Evolutionary conservation across 2,113 vertebrate genomes (phyloP).

Genomic region (Cryptoleucopteryx plumbea): DNA sequence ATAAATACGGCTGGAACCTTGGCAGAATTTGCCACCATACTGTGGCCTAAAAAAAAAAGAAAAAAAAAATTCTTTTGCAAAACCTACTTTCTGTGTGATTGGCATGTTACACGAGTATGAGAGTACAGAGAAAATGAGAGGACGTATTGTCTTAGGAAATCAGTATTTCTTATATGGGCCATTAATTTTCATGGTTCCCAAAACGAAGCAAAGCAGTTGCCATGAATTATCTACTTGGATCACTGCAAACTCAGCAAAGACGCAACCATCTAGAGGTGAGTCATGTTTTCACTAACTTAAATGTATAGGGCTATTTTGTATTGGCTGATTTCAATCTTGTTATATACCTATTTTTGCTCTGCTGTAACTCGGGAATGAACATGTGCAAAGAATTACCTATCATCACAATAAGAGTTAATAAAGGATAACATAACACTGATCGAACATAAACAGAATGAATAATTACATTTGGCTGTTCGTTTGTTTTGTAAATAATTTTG

Average conservation of each 20-base stretch:
- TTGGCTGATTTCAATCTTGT: not conserved
- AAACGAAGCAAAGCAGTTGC: not conserved
- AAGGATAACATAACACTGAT: constrained; percentile 13
- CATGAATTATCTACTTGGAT: not conserved
- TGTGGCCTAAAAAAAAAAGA: constrained; percentile 79
- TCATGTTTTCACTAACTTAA: constrained; percentile 14
- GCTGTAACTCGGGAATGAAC: not conserved
- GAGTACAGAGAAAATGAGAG: not conserved
- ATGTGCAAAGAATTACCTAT: constrained; percentile 45
- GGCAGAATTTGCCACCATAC: constrained; percentile 90
- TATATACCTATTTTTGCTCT: not conserved
- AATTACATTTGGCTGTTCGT: not conserved
- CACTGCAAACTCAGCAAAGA: constrained; percentile 43
- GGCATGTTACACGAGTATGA: not conserved
- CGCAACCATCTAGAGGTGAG: not conserved
- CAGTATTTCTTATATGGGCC: not conserved
- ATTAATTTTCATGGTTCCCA: constrained; percentile 9
- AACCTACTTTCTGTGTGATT: not conserved
- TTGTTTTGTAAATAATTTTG: not conserved
- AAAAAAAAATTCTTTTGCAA: not conserved
- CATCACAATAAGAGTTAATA: constrained; percentile 15
- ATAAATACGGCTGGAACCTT: constrained; percentile 84
- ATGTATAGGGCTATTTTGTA: constrained; percentile 7
- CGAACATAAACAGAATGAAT: constrained; percentile 21
- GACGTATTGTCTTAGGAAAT: not conserved